These are phyloP conservation scores for Meghimatium bilineatum DNA, from an alignment of 2,888 invertebrate species.

Conservation along the genomic window DNA sequence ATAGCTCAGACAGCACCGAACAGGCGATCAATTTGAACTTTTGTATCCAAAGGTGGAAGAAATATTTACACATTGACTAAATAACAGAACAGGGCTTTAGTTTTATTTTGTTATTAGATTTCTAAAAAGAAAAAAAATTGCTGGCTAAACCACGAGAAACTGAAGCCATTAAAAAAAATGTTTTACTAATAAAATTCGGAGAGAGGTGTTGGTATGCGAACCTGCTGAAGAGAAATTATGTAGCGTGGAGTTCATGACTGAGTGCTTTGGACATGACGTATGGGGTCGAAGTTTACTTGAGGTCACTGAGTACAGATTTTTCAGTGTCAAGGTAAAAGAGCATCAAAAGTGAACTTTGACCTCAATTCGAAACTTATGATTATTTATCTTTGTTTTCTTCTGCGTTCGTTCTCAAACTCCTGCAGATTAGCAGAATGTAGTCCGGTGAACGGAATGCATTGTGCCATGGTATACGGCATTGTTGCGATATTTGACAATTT, in stretches of 20 bases:
- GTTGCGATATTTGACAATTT: no score
- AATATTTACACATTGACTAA: conserved; percentile 1
- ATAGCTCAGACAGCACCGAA: neutral
- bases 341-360: neutral
- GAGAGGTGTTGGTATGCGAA: neutral
- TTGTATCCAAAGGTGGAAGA: neutral
- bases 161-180: neutral
- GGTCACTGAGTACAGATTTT: conserved; percentile 6
- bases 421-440: no score
- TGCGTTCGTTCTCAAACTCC: no score
- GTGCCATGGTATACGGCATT: no score
- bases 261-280: neutral
- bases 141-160: neutral
- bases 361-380: neutral
- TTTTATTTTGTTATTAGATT: neutral
- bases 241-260: no score
- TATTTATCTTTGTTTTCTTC: neutral
- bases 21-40: neutral
- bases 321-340: neutral
- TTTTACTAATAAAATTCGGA: neutral
- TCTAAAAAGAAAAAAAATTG: neutral
- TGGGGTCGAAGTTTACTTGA: neutral
- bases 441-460: no score
- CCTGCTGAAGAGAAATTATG: no score
- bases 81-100: neutral